Evolutionary conservation across 2,113 vertebrate genomes (phyloP).

Genomic region (Hipposideros armiger): DNA sequence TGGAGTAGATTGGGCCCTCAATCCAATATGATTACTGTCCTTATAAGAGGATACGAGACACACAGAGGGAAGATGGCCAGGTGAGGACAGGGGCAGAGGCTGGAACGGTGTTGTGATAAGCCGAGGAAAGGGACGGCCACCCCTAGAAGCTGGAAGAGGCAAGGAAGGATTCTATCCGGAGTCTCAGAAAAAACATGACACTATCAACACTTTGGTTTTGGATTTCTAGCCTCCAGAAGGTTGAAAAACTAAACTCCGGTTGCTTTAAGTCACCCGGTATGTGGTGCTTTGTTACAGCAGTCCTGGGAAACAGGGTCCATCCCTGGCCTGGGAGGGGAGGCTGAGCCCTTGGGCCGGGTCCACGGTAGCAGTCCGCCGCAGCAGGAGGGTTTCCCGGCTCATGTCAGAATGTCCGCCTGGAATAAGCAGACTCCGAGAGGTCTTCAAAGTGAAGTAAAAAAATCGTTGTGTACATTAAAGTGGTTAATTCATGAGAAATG

Average conservation of each 20-base stretch:
- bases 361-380: neutral
- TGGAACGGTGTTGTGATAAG: neutral
- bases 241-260: neutral
- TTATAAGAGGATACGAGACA: neutral
- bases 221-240: neutral
- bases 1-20: neutral
- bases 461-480: neutral
- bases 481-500: neutral
- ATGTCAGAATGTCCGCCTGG: neutral
- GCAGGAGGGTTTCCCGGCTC: neutral
- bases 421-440: neutral
- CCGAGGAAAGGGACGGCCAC: neutral
- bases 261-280: neutral
- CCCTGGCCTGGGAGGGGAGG: neutral
- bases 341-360: neutral
- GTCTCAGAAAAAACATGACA: neutral
- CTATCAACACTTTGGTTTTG: neutral
- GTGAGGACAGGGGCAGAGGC: no score
- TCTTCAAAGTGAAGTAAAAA: neutral
- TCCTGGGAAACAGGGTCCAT: neutral
- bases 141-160: no score
- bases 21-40: neutral
- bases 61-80: accelerated
- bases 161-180: neutral
- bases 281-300: neutral